These are phyloP conservation scores for Hofmannophila pseudospretella DNA, from an alignment of 2,888 invertebrate species.

Conservation along the genomic window DNA sequence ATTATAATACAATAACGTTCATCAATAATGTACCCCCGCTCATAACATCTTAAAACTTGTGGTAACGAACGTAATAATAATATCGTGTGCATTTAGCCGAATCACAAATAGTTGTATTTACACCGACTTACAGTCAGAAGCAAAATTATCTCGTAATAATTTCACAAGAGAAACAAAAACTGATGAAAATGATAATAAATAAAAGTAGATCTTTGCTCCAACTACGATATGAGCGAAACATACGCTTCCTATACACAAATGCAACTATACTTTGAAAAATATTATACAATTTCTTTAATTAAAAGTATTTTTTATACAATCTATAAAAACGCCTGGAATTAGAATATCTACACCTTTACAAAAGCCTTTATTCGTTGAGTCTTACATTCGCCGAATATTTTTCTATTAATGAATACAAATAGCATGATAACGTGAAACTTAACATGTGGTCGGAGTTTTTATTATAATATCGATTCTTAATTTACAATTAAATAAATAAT, in stretches of 20 bases:
- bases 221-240: constrained; percentile 18
- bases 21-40: constrained; percentile 51
- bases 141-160: constrained; percentile 20
- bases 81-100: constrained; percentile 27
- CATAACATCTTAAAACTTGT: constrained; percentile 35
- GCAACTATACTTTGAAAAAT: constrained; percentile 3
- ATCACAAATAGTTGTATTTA: constrained; percentile 27
- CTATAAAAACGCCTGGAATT: not conserved
- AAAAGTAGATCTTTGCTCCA: constrained; percentile 39
- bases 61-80: constrained; percentile 35
- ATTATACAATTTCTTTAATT: too few relatives aligned
- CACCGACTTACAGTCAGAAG: constrained; percentile 15
- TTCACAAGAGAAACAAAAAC: constrained; percentile 15
- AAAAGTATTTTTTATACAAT: not conserved
- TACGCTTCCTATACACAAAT: constrained; percentile 6
- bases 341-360: too few relatives aligned
- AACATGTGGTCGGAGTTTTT: constrained; percentile 2
- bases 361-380: not conserved
- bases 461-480: constrained; percentile 27
- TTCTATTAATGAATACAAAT: too few relatives aligned
- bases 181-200: constrained; percentile 16
- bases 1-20: constrained; percentile 67
- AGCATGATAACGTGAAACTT: not conserved
- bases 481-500: constrained; percentile 50
- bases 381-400: too few relatives aligned